Evolutionary conservation across 1,140 invertebrate species (phyloP).

Genomic region (Diabrotica undecimpunctata): DNA sequence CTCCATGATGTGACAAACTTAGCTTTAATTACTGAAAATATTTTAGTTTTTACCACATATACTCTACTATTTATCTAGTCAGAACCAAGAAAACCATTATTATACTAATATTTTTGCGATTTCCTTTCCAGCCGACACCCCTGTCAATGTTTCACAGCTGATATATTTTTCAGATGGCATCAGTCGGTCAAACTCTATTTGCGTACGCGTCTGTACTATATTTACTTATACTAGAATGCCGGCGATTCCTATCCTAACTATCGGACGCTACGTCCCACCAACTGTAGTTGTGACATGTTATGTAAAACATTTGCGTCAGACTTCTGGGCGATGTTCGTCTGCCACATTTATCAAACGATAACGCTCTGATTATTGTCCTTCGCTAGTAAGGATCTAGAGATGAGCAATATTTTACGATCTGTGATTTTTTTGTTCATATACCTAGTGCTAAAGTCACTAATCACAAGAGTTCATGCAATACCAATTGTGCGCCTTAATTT

Average conservation of each 20-base stretch:
- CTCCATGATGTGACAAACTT: too few relatives aligned
- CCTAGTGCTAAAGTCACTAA: too few relatives aligned
- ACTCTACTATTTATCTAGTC: too few relatives aligned
- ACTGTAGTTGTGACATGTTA: slow-evolving; percentile 29
- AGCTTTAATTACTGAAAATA: too few relatives aligned
- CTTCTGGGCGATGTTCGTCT: slow-evolving; percentile 26
- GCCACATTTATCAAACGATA: slow-evolving; percentile 31
- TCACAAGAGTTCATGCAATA: too few relatives aligned
- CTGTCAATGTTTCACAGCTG: slow-evolving; percentile 23
- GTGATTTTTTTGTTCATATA: too few relatives aligned
- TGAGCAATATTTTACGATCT: too few relatives aligned
- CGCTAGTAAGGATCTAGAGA: too few relatives aligned
- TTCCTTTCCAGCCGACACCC: neutral
- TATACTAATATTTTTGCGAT: too few relatives aligned
- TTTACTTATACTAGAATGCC: slow-evolving; percentile 20
- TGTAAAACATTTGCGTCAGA: slow-evolving; percentile 34
- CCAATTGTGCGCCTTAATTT: too few relatives aligned
- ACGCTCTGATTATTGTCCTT: slow-evolving; percentile 13
- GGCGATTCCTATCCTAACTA: slow-evolving; percentile 22
- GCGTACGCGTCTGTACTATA: slow-evolving; percentile 26
- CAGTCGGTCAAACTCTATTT: slow-evolving; percentile 28
- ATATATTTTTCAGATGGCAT: slow-evolving; percentile 29
- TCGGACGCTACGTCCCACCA: slow-evolving; percentile 10
- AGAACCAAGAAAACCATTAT: too few relatives aligned
- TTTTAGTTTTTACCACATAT: too few relatives aligned